These are phyloP conservation scores for Drymodes brunneopygia DNA, from an alignment of 2,113 vertebrate species.

Conservation along the genomic window DNA sequence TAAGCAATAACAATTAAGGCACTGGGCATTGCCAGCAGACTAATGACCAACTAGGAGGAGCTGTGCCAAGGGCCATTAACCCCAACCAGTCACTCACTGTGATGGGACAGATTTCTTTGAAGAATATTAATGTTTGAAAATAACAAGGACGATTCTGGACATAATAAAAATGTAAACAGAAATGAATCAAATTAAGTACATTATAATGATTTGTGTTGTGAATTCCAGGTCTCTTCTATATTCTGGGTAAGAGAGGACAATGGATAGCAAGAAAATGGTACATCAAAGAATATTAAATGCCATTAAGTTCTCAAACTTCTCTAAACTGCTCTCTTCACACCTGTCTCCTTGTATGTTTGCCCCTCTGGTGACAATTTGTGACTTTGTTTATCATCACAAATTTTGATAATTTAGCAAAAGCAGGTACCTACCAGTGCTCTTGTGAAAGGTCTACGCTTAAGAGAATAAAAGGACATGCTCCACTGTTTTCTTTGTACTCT, in stretches of 20 bases:
- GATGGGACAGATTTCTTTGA: background rate
- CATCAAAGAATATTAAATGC: background rate
- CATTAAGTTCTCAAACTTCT: background rate
- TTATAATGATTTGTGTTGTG: background rate
- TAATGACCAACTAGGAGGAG: conserved; percentile 49
- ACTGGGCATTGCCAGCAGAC: conserved; percentile 34
- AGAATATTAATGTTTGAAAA: conserved; percentile 7
- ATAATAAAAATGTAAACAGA: background rate
- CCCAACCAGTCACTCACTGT: background rate
- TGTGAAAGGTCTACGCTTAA: background rate
- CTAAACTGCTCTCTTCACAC: background rate
- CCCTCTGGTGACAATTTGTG: background rate
- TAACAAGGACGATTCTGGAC: background rate
- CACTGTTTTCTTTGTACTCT: background rate
- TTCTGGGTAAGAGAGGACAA: background rate
- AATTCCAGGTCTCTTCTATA: background rate
- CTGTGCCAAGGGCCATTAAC: conserved; percentile 37
- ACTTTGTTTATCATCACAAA: background rate
- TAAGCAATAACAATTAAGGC: conserved; percentile 61
- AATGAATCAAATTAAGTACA: background rate
- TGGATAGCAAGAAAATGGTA: background rate
- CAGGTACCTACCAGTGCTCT: background rate
- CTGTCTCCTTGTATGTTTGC: background rate
- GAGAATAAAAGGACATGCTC: background rate
- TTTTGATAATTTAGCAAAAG: background rate